Conservation (phyloP, 2,113 vertebrate genomes). For the Blennius ocellaris region DNA sequence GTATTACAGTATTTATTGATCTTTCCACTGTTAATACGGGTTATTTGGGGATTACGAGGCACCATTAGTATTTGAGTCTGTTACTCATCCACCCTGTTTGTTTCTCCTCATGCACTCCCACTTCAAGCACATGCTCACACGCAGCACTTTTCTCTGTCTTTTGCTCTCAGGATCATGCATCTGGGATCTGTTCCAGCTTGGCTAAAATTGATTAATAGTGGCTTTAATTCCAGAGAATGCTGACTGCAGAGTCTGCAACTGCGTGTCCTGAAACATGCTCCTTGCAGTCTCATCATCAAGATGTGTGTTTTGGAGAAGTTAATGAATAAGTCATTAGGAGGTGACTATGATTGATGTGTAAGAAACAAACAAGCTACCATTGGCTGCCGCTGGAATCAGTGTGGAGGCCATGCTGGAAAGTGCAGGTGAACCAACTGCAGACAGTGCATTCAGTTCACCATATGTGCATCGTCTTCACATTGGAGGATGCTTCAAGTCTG, state of each 20-base stretch:
- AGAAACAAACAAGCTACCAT: slow-evolving; percentile 70
- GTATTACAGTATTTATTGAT: slow-evolving; percentile 13
- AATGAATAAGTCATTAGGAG: slow-evolving; percentile 86
- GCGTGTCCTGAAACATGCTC: slow-evolving; percentile 71
- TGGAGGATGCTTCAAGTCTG: slow-evolving; percentile 39
- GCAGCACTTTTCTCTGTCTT: slow-evolving; percentile 51
- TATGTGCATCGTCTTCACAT: slow-evolving; percentile 39
- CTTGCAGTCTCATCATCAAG: slow-evolving; percentile 76
- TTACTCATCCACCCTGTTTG: slow-evolving; percentile 8
- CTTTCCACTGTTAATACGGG: slow-evolving; percentile 33
- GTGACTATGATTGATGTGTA: slow-evolving; percentile 79
- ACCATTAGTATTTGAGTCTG: slow-evolving; percentile 54
- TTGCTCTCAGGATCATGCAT: slow-evolving; percentile 59
- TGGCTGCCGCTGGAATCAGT: slow-evolving; percentile 47
- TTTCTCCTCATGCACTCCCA: slow-evolving; percentile 1
- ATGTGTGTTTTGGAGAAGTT: slow-evolving; percentile 79
- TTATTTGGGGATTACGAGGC: slow-evolving; percentile 41
- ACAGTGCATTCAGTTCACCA: slow-evolving; percentile 28
- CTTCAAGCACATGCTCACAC: slow-evolving; percentile 1
- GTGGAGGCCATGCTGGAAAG: slow-evolving; percentile 42
- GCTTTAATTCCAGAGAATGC: slow-evolving; percentile 80
- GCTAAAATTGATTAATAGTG: slow-evolving; percentile 82
- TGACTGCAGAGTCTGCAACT: slow-evolving; percentile 72
- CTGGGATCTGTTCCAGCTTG: slow-evolving; percentile 75
- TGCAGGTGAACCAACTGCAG: slow-evolving; percentile 56